These are phyloP conservation scores for Aromia moschata DNA, from an alignment of 2,888 invertebrate species.

Conservation along the genomic window DNA sequence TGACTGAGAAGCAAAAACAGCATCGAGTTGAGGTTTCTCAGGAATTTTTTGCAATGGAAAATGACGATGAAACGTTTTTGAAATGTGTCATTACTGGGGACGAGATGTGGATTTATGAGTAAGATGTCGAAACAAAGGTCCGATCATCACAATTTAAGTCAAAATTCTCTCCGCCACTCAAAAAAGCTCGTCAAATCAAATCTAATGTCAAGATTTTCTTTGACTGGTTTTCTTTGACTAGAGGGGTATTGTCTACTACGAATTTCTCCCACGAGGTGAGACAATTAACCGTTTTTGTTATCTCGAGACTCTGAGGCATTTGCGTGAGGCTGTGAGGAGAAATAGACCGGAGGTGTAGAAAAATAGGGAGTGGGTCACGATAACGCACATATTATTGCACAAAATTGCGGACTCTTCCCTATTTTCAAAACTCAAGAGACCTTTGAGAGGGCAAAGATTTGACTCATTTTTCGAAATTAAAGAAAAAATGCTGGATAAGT, in stretches of 20 bases:
- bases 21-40: neutral
- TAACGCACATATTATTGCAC: neutral
- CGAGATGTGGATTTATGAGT: neutral
- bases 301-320: neutral
- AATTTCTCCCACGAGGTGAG: neutral
- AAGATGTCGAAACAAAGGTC: neutral
- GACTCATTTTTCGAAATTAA: neutral
- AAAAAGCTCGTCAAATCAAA: neutral
- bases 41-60: neutral
- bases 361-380: neutral
- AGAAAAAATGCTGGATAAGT: neutral
- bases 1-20: neutral
- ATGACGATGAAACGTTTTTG: neutral
- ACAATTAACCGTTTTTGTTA: neutral
- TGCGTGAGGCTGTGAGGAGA: neutral
- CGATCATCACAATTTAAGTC: neutral
- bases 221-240: neutral
- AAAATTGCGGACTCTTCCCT: neutral
- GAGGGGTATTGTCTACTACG: neutral
- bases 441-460: neutral
- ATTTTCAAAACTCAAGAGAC: neutral
- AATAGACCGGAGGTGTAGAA: neutral
- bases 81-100: neutral
- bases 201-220: neutral
- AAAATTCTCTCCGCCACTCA: neutral